Conservation (phyloP, 2,113 vertebrate genomes). For the Chauna torquata region DNA sequence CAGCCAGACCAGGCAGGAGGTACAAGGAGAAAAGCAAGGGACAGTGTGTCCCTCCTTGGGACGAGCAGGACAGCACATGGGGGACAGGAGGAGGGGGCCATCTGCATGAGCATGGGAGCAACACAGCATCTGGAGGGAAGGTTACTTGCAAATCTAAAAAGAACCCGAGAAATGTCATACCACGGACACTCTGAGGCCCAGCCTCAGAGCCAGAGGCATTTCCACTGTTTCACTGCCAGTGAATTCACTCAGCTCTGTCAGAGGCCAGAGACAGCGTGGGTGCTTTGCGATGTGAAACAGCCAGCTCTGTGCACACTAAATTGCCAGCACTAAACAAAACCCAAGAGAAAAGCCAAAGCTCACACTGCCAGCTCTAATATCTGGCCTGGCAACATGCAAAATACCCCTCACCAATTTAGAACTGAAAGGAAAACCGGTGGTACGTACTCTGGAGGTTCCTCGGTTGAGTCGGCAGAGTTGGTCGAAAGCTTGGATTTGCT, state of each 20-base stretch:
- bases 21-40: not conserved
- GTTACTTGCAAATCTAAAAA: not conserved
- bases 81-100: not conserved
- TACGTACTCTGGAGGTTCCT: constrained; percentile 88
- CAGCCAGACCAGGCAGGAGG: not conserved
- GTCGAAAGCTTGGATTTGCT: constrained; percentile 93
- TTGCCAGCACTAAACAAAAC: not conserved
- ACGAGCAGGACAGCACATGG: fast-evolving
- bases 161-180: not conserved
- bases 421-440: fast-evolving
- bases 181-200: not conserved
- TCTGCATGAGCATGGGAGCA: fast-evolving
- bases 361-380: fast-evolving
- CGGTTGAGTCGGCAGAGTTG: constrained; percentile 90
- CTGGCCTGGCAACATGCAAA: not conserved
- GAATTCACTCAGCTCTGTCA: not conserved
- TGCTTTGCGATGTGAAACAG: not conserved
- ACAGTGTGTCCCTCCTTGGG: fast-evolving
- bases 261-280: not conserved
- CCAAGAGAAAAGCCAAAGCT: not conserved
- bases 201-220: not conserved
- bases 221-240: not conserved
- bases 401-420: not conserved
- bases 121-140: not conserved
- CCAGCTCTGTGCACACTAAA: not conserved